phyloP scores from a whole-genome alignment of 2,888 invertebrate species.

The Argyra leucocephala region DNA sequence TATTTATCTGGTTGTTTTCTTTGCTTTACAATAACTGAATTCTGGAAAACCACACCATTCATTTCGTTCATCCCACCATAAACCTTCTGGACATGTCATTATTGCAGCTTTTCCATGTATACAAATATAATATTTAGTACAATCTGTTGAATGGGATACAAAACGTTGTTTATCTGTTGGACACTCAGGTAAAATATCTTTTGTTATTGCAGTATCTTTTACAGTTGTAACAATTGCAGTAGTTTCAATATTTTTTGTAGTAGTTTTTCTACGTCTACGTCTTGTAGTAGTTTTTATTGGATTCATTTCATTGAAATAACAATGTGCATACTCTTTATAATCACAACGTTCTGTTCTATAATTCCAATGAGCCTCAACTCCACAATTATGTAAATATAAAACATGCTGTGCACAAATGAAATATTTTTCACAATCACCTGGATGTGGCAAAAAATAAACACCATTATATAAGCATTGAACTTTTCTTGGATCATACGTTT shows the following conservation, averaged over 20 bases:
- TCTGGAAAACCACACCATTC: constrained; percentile 29
- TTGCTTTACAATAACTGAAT: background rate
- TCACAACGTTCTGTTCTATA: constrained; percentile 33
- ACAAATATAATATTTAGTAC: constrained; percentile 38
- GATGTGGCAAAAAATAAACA: constrained; percentile 39
- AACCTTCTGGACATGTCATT: constrained; percentile 35
- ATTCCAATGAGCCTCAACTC: constrained; percentile 33
- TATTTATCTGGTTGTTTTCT: too few relatives aligned
- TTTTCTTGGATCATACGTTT: constrained; percentile 30
- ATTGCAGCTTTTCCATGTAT: constrained; percentile 35
- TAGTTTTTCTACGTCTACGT: constrained; percentile 10
- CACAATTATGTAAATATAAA: constrained; percentile 36
- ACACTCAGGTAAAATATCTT: constrained; percentile 25
- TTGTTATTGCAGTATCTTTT: background rate
- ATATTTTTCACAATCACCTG: constrained; percentile 32
- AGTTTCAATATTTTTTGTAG: constrained; percentile 20
- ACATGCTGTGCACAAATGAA: constrained; percentile 38
- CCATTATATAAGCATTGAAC: constrained; percentile 36
- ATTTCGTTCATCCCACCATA: constrained; percentile 34
- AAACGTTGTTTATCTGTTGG: constrained; percentile 31
- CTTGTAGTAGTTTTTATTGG: background rate
- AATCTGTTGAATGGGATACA: constrained; percentile 33
- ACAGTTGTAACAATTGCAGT: background rate
- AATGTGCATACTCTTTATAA: constrained; percentile 25
- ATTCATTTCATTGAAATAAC: constrained; percentile 24